These are phyloP conservation scores for Tipula vernalis DNA, from an alignment of 2,888 invertebrate genomes.

Conservation along the genomic window DNA sequence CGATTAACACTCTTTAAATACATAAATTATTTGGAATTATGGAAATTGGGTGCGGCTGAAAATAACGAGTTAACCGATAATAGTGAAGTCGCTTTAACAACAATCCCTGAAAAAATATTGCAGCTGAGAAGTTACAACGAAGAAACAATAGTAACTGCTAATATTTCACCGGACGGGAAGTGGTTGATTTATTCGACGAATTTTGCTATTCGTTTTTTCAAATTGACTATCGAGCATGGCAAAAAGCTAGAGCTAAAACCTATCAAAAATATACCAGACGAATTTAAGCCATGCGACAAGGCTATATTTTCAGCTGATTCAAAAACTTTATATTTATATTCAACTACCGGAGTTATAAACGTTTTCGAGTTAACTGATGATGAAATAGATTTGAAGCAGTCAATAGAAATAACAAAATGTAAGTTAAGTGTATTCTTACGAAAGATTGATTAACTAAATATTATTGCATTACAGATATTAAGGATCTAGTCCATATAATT, in stretches of 20 bases:
- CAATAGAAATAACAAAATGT: slow-evolving; percentile 30
- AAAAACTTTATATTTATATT: slow-evolving; percentile 34
- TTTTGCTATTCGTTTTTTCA: slow-evolving; percentile 50
- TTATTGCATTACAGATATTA: slow-evolving; percentile 38
- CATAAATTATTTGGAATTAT: slow-evolving; percentile 46
- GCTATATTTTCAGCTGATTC: slow-evolving; percentile 35
- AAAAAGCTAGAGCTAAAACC: slow-evolving; percentile 25
- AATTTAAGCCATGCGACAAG: slow-evolving; percentile 30
- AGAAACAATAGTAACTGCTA: slow-evolving; percentile 55
- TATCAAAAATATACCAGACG: slow-evolving; percentile 30
- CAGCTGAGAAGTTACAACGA: slow-evolving; percentile 50
- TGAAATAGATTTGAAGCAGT: slow-evolving; percentile 29
- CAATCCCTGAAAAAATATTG: slow-evolving; percentile 52
- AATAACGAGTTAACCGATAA: slow-evolving; percentile 21
- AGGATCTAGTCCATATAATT: slow-evolving; percentile 42
- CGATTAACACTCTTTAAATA: slow-evolving; percentile 48
- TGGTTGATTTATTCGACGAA: slow-evolving; percentile 66
- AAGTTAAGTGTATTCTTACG: slow-evolving; percentile 16
- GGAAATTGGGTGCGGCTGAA: slow-evolving; percentile 44
- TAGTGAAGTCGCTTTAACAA: slow-evolving; percentile 18
- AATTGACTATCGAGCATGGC: slow-evolving; percentile 32
- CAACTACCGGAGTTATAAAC: slow-evolving; percentile 31
- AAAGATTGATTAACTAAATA: not conserved
- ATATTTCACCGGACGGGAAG: slow-evolving; percentile 55
- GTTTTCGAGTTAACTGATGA: slow-evolving; percentile 31